Evolutionary conservation across 1,140 invertebrate species (phyloP).

Genomic region (Drosophila sulfurigaster): DNA sequence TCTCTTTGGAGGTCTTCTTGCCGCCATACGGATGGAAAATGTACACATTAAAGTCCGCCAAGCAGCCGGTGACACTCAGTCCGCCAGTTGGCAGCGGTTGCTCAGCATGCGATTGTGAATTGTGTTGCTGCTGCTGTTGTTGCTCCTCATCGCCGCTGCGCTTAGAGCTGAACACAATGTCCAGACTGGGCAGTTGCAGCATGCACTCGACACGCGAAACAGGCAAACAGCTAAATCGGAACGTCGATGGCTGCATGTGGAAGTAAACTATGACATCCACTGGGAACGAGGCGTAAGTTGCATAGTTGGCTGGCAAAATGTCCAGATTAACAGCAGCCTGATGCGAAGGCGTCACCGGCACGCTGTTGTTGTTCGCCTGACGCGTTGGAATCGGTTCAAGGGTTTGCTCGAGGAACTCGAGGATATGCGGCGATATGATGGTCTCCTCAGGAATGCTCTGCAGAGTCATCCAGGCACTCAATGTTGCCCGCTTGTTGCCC

Average conservation of each 20-base stretch:
- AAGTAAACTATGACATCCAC: conserved; percentile 99
- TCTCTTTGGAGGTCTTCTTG: conserved; percentile 93
- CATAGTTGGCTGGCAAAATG: conserved; percentile 90
- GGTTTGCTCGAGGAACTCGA: conserved; percentile 97
- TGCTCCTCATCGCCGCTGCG: conserved; percentile 89
- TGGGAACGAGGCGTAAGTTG: conserved; percentile 95
- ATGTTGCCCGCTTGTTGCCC: conserved; percentile 94
- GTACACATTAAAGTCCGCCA: conserved; percentile 98
- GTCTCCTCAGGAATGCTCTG: conserved; percentile 98
- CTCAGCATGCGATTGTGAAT: conserved; percentile 62
- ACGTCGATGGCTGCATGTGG: conserved; percentile 98
- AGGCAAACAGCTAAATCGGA: conserved; percentile 97
- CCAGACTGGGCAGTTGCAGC: conserved; percentile 97
- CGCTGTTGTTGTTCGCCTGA: conserved; percentile 72
- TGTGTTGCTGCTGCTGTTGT: conserved; percentile 27
- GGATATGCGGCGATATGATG: conserved; percentile 96
- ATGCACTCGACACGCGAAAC: conserved; percentile 98
- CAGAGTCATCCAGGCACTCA: conserved; percentile 98
- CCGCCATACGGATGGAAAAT: conserved; percentile 99
- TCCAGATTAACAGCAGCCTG: conserved; percentile 85
- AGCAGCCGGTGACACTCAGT: conserved; percentile 94
- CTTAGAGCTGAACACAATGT: conserved; percentile 96
- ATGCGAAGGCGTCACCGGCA: conserved; percentile 67
- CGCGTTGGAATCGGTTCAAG: conserved; percentile 95
- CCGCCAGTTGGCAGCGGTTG: conserved; percentile 76